Percentiles rank a stretch among this genome's conserved stretches.
Conservation (phyloP, 2,888 invertebrate species). For the Agrochola circellaris region DNA sequence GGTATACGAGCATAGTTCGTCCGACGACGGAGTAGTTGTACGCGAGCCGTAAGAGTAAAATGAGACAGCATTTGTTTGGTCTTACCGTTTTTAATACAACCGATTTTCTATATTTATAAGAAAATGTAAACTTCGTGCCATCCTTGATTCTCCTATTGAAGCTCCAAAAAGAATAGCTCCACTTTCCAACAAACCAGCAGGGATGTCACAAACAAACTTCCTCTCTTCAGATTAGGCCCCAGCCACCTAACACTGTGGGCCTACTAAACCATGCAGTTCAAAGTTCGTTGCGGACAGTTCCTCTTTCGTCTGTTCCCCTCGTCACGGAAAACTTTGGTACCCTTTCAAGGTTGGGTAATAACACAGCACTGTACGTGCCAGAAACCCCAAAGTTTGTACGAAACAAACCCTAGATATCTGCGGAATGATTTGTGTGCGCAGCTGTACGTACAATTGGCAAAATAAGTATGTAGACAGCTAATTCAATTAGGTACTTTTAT, state of each 20-base stretch:
- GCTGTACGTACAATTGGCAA: constrained; percentile 17
- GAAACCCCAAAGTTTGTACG: constrained; percentile 33
- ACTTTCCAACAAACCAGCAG: neutral
- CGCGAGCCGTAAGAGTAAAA: neutral
- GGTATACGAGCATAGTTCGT: neutral
- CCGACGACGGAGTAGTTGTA: neutral
- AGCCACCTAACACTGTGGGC: constrained; percentile 12
- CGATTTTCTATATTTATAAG: neutral
- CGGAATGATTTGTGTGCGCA: constrained; percentile 46
- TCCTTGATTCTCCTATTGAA: neutral
- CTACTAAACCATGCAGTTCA: constrained; percentile 49
- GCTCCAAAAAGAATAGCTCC: neutral
- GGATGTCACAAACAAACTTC: constrained; percentile 41
- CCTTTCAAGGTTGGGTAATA: constrained; percentile 36
- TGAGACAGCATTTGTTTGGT: neutral
- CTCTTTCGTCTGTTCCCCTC: constrained; percentile 16
- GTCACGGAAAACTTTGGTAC: constrained; percentile 43
- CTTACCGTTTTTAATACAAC: neutral
- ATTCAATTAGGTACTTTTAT: neutral
- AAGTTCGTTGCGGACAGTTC: constrained; percentile 42
- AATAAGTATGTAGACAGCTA: neutral
- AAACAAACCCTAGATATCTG: constrained; percentile 48
- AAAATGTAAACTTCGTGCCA: too few species aligned
- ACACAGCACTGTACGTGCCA: constrained; percentile 23
- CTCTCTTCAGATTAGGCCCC: constrained; percentile 19